Conservation (phyloP, 2,888 invertebrate species). For the Psylliodes chrysocephalus region DNA sequence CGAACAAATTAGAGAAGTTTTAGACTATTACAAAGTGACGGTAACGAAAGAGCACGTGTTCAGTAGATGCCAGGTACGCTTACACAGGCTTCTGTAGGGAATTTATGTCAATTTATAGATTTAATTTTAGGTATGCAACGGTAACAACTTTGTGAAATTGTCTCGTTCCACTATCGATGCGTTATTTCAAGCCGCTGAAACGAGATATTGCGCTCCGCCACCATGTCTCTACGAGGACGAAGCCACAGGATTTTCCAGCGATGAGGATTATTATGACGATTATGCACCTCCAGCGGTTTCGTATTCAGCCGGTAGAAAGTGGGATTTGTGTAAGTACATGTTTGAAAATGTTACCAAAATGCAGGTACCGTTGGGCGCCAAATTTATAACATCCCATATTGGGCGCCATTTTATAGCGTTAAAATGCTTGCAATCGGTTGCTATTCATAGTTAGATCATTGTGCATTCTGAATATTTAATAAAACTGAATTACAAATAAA, state of each 20-base stretch:
- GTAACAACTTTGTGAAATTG: constrained; percentile 64
- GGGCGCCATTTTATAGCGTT: no score
- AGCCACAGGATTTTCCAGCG: constrained; percentile 61
- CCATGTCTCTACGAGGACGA: constrained; percentile 56
- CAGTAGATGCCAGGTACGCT: constrained; percentile 76
- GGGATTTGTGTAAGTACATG: constrained; percentile 60
- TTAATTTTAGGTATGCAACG: constrained; percentile 66
- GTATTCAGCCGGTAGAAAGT: constrained; percentile 51
- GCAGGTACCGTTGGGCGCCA: no score
- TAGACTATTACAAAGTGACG: constrained; percentile 73
- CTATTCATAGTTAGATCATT: no score
- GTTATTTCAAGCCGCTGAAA: constrained; percentile 50
- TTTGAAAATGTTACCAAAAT: no score
- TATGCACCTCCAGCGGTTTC: constrained; percentile 43
- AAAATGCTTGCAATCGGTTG: no score
- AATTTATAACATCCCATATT: no score
- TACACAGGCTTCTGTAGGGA: no score
- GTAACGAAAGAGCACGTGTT: constrained; percentile 75
- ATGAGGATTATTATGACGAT: constrained; percentile 52
- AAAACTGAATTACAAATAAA: no score
- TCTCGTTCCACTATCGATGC: constrained; percentile 62
- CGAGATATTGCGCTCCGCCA: constrained; percentile 33
- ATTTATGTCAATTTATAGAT: no score
- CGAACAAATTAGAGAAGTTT: constrained; percentile 75
- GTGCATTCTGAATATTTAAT: no score